Evolutionary conservation across 2,113 vertebrate species (phyloP), one percentile per base, ranked within the genome.

Genomic region (Galbula dea): DNA sequence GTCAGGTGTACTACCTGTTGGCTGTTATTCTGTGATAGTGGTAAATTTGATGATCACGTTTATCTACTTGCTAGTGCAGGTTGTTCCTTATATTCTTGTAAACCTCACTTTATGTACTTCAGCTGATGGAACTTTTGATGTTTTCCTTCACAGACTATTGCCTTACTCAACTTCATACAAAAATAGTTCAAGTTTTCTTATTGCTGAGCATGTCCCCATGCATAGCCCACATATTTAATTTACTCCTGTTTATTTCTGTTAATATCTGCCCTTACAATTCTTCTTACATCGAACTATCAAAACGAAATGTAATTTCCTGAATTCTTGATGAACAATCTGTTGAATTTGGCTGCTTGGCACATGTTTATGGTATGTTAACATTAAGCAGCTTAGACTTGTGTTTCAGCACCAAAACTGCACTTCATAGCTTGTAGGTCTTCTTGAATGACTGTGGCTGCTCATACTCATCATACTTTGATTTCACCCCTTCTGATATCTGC

Each of bases 11-110:
- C 34, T 46, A 19, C 30, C 18, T 90, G 3, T 12, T 55, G 62
- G 49, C 39, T 41, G 8, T 30, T 72, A 5, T 0, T 65, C 41
- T 10, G 9, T 30, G 51, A 6, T 0, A 3, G 23, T 5, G 3
- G 19, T 51, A 22, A 36, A 19, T 54, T 62, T 34, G 49, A 17
- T 76, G 26, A n/a, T 32, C 36, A 74, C 66, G 37, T 62, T 15
- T 10, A 34, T 29, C 61, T 4, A 5, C 11, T 78, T 71, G 21
- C 59, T 29, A 29, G 1, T 0, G 1, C 3, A 29, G 24, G 11
- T 75, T 88, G 6, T 52, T 80, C 17, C 37, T 86, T 62, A 32
- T 7, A 21, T 37, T 83, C 46, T 58, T 63, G 55, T 71, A 74
- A 55, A 51, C n/a, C 15, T 88, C 34, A 9, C 20, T 81, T 90